Evolutionary conservation across 2,888 invertebrate genomes (phyloP).

Genomic region (Druceiella hillmani): DNA sequence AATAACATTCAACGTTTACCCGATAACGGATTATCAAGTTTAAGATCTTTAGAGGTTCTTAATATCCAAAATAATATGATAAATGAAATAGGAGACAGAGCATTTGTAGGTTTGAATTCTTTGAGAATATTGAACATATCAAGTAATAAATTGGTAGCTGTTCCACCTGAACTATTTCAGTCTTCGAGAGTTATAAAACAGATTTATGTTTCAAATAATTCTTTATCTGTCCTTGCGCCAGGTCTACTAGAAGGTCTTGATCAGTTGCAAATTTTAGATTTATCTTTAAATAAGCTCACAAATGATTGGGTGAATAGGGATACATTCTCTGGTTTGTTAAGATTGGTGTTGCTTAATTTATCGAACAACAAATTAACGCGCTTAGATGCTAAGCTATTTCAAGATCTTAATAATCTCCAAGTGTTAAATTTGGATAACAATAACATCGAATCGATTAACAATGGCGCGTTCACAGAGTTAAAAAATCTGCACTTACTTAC

Average conservation of each 20-base stretch:
- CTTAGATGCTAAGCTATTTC: conserved; percentile 67
- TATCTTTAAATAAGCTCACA: conserved; percentile 67
- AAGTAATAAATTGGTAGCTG: conserved; percentile 70
- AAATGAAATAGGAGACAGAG: conserved; percentile 67
- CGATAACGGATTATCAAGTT: conserved; percentile 64
- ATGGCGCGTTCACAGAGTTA: conserved; percentile 67
- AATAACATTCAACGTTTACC: conserved; percentile 67
- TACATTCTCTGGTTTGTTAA: conserved; percentile 68
- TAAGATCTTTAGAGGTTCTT: conserved; percentile 64
- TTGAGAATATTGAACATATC: conserved; percentile 72
- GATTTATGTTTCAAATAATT: conserved; percentile 73
- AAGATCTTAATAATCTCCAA: conserved; percentile 69
- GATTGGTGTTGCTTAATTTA: conserved; percentile 68
- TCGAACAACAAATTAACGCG: conserved; percentile 65
- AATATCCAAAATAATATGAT: conserved; percentile 73
- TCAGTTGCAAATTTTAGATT: conserved; percentile 67
- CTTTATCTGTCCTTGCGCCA: conserved; percentile 69
- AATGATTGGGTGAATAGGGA: conserved; percentile 73
- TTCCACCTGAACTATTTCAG: conserved; percentile 75
- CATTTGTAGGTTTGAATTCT: conserved; percentile 64
- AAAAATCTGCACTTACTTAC: conserved; percentile 72
- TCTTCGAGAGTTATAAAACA: conserved; percentile 64
- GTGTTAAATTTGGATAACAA: conserved; percentile 70
- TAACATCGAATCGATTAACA: conserved; percentile 61
- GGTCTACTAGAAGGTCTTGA: conserved; percentile 69